Evolutionary conservation across 1,140 invertebrate genomes (phyloP), one percentile per base, ranked within the genome.

Genomic region (Nilaparvata lugens): DNA sequence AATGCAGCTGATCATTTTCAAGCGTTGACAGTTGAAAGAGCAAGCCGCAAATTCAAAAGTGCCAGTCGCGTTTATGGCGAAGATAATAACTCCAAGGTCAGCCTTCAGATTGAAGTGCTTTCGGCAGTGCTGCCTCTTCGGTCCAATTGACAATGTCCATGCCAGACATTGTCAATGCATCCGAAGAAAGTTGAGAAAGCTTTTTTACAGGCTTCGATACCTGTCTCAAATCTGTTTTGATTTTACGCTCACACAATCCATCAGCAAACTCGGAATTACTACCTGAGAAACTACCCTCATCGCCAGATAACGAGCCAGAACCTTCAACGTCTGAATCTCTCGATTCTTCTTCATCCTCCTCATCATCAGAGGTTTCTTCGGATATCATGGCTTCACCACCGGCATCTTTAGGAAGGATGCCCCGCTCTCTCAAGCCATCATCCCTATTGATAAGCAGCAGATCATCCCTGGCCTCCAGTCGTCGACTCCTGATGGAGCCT

Each of bases 311-410:
- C 18, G 23, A 52, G 9, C 13, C 23, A 4, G 48, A 11, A 28
- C 11, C 56, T 4, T 58, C 59, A n/a, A 40, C 48, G 7, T 62
- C 52, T 1, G 60, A 59, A 25, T 57, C 48, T 55, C 56, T n/a
- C 18, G 56, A 60, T 14, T 21, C 58, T 1, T 45, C 28, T 4
- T 62, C 61, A 16, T 66, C 62, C 1, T 51, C 38, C 7, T 64
- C 63, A 21, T 66, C 62, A 43, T 67, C 65, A 4, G 66, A 66
- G n/a, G 63, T 60, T 28, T 66, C 66, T 11, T 64, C 66, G 11
- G 65, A 66, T 14, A 66, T 62, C 66, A 67, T 67, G 18, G 64
- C 66, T 52, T 67, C 66, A 5, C 66, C 66, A 14, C 58, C 66
- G 4, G 64, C 56, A 18, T 67, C 66, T 54, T 67, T 67, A 0